Percentiles rank a stretch among this genome's conserved stretches.
Conservation (phyloP, 1,140 invertebrate species). For the Zaprionus tsacasi region DNA sequence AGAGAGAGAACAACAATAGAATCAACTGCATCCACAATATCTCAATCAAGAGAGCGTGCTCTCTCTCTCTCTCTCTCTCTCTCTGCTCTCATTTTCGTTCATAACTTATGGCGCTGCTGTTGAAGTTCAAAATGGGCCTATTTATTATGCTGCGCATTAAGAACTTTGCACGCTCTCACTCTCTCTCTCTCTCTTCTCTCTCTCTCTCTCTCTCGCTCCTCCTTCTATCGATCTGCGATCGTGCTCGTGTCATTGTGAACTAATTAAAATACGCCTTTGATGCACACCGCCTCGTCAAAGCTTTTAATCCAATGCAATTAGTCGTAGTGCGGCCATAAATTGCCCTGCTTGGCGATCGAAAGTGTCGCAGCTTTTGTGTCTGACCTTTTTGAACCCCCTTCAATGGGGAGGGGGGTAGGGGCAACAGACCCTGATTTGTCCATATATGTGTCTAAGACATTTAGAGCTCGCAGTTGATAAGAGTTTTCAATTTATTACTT, state of each 20-base stretch:
- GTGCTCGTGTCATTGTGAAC: constrained; percentile 60
- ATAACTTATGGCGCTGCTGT: constrained; percentile 44
- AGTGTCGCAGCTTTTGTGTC: constrained; percentile 46
- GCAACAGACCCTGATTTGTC: constrained; percentile 19
- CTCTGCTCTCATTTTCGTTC: constrained; percentile 32
- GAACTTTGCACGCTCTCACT: constrained; percentile 25
- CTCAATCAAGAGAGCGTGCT: constrained; percentile 38
- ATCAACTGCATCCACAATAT: constrained; percentile 17
- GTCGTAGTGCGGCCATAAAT: constrained; percentile 45
- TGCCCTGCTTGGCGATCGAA: constrained; percentile 22
- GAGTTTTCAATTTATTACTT: constrained; percentile 10
- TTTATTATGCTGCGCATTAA: constrained; percentile 58
- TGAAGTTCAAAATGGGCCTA: constrained; percentile 54
- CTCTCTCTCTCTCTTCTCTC: constrained; percentile 10
- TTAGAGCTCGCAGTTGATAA: background rate
- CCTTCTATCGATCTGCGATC: background rate
- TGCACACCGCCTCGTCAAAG: constrained; percentile 59
- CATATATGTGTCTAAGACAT: background rate
- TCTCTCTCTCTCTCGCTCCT: constrained; percentile 6
- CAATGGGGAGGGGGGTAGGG: background rate
- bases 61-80: background rate
- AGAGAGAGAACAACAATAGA: constrained; percentile 30
- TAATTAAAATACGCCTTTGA: constrained; percentile 75
- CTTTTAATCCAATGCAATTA: constrained; percentile 75
- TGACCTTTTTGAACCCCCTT: constrained; percentile 45